phyloP scores from a whole-genome alignment of 2,888 invertebrate genomes.

The Tineola bisselliella region DNA sequence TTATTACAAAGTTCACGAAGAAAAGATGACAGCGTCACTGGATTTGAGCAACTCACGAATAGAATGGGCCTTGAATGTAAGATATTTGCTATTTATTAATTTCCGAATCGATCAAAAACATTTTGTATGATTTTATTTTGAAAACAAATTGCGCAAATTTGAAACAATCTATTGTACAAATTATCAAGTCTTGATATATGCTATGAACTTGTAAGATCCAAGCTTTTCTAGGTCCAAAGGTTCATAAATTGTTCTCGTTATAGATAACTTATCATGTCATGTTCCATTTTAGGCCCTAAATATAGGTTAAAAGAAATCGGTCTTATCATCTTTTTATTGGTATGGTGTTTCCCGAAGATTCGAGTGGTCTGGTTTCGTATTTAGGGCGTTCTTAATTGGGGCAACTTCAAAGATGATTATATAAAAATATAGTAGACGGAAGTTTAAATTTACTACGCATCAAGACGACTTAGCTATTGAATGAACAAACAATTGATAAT shows the following conservation, averaged over 20 bases:
- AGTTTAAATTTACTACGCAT: too few species aligned
- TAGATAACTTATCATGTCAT: background rate
- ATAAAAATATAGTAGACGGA: too few species aligned
- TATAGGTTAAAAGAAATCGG: background rate
- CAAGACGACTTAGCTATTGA: too few species aligned
- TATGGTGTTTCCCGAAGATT: background rate
- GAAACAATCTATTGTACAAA: background rate
- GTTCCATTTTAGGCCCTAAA: background rate
- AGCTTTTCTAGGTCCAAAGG: background rate
- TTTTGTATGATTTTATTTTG: background rate
- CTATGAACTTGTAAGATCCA: background rate
- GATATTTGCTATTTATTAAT: too few species aligned
- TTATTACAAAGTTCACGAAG: conserved; percentile 69
- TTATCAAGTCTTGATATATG: background rate
- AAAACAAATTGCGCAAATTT: too few species aligned
- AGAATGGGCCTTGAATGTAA: conserved; percentile 82
- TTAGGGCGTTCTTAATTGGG: too few species aligned
- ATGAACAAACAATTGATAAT: too few species aligned
- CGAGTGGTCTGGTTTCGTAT: background rate
- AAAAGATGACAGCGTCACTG: conserved; percentile 56
- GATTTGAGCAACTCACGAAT: conserved; percentile 79
- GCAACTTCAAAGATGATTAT: too few species aligned
- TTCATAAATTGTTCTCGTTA: background rate
- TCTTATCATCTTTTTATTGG: background rate
- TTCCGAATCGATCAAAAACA: too few species aligned